Evolutionary conservation across 1,140 invertebrate species (phyloP).

Genomic region (Macrosteles quadrilineatus): DNA sequence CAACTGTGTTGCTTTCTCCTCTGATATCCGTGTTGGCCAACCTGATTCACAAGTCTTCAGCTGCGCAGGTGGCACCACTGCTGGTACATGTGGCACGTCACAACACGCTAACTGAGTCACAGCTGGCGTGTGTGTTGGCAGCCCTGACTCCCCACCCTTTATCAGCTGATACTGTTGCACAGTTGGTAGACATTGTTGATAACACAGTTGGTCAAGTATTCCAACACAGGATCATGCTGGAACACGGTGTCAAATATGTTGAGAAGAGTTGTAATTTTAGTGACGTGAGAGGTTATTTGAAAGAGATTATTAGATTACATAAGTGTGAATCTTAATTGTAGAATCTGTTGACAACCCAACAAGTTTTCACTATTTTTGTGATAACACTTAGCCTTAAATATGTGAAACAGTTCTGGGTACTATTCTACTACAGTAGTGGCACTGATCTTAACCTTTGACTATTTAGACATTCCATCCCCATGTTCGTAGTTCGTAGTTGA

Average conservation of each 20-base stretch:
- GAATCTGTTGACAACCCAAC: too few species aligned
- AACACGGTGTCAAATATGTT: not conserved
- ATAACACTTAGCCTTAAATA: too few species aligned
- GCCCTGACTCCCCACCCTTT: not conserved
- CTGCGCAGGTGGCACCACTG: not conserved
- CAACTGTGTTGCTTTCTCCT: not conserved
- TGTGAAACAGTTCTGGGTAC: too few species aligned
- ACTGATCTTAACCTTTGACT: too few species aligned
- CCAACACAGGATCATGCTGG: slow-evolving; percentile 12
- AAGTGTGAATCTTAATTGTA: not conserved
- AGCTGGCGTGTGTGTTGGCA: not conserved
- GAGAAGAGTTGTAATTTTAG: not conserved
- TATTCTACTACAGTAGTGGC: too few species aligned
- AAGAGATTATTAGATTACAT: not conserved
- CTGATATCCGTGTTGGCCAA: not conserved
- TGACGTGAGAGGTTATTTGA: not conserved
- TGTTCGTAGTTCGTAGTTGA: too few species aligned
- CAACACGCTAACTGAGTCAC: not conserved
- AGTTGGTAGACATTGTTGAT: not conserved
- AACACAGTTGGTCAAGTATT: not conserved
- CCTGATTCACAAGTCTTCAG: not conserved
- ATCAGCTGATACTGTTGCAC: not conserved
- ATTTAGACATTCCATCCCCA: too few species aligned
- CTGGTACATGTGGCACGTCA: not conserved
- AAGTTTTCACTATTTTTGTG: too few species aligned